These are phyloP conservation scores for Ooceraea biroi DNA, from an alignment of 1,140 invertebrate genomes.

Conservation along the genomic window DNA sequence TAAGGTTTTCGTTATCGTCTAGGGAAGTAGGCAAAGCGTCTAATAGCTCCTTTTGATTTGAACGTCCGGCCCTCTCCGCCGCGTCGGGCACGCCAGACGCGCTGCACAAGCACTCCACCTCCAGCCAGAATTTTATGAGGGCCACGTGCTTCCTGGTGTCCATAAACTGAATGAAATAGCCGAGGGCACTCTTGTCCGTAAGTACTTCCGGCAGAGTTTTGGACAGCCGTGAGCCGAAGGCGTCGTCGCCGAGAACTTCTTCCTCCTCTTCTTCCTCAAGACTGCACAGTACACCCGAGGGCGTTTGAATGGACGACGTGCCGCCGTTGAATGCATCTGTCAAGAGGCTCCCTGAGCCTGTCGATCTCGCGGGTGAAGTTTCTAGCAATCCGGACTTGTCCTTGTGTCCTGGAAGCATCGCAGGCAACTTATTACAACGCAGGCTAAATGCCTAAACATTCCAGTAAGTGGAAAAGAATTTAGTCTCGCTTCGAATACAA, in stretches of 20 bases:
- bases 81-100: slow-evolving; percentile 8
- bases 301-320: slow-evolving; percentile 38
- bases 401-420: slow-evolving; percentile 74
- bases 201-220: slow-evolving; percentile 90
- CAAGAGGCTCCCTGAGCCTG: slow-evolving; percentile 61
- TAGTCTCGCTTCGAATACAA: slow-evolving; percentile 3
- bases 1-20: slow-evolving; percentile 69
- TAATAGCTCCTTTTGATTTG: slow-evolving; percentile 34
- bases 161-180: slow-evolving; percentile 92
- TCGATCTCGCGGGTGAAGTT: slow-evolving; percentile 72
- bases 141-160: slow-evolving; percentile 87
- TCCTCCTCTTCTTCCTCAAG: slow-evolving; percentile 83
- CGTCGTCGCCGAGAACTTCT: slow-evolving; percentile 68
- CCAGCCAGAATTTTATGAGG: slow-evolving; percentile 91
- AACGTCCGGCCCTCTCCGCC: neutral
- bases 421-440: neutral
- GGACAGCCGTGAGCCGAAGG: slow-evolving; percentile 86
- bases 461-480: too few relatives aligned
- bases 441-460: neutral
- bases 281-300: slow-evolving; percentile 73
- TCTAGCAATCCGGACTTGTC: slow-evolving; percentile 76
- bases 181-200: slow-evolving; percentile 89
- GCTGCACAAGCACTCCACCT: slow-evolving; percentile 89
- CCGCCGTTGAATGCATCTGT: slow-evolving; percentile 60
- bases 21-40: slow-evolving; percentile 29